Conservation (phyloP, 2,888 invertebrate species). For the Pomacea canaliculata region DNA sequence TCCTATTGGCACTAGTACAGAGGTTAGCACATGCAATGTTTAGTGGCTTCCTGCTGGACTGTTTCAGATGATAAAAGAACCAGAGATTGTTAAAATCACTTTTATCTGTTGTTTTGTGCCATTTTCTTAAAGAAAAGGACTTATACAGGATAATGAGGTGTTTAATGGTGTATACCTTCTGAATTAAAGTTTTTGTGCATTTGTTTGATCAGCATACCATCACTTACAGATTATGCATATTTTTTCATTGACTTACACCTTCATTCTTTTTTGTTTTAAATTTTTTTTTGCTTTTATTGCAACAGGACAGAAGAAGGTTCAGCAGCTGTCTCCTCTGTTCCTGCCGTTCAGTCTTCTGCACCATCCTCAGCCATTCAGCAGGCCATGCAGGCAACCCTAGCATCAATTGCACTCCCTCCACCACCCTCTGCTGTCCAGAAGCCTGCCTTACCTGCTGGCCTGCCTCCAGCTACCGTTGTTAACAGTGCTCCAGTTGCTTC, state of each 20-base stretch:
- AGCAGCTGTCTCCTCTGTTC: constrained; percentile 5
- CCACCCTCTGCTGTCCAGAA: constrained; percentile 38
- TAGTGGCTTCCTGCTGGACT: too few relatives aligned
- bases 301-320: constrained; percentile 28
- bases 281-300: not conserved
- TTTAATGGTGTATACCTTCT: too few relatives aligned
- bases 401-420: constrained; percentile 79
- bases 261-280: not conserved
- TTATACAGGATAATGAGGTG: too few relatives aligned
- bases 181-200: too few relatives aligned
- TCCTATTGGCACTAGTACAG: too few relatives aligned
- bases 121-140: too few relatives aligned
- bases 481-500: not conserved
- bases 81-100: too few relatives aligned
- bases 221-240: too few relatives aligned
- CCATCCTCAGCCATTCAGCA: constrained; percentile 78
- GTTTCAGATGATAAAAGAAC: too few relatives aligned
- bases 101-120: too few relatives aligned
- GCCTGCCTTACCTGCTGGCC: constrained; percentile 9
- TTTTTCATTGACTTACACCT: not conserved
- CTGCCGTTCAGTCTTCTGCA: constrained; percentile 41
- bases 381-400: constrained; percentile 94
- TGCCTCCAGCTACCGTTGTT: constrained; percentile 2
- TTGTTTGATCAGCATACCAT: too few relatives aligned
- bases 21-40: too few relatives aligned